phyloP scores from a whole-genome alignment of 2,797 vertebrate species.

The Onychomys leucogaster region DNA sequence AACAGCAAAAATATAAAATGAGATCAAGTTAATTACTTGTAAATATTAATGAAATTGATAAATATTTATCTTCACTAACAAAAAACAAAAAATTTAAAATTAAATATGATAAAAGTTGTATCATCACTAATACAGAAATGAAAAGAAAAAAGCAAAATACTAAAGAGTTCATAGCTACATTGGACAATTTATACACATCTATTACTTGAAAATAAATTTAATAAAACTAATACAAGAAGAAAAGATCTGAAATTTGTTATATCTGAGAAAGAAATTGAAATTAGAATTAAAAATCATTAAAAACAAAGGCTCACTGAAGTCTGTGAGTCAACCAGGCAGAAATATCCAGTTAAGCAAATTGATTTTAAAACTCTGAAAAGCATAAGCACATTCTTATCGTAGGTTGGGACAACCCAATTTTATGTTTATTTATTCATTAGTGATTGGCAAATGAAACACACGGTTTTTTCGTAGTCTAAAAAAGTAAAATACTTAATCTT shows the following conservation, averaged over 20 bases:
- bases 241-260: background rate
- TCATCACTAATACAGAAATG: background rate
- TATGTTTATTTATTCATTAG: background rate
- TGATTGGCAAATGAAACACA: background rate
- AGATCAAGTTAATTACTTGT: background rate
- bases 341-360: background rate
- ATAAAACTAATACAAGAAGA: background rate
- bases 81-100: background rate
- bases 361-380: background rate
- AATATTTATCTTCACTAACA: background rate
- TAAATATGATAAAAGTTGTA: too few relatives aligned
- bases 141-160: background rate
- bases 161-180: background rate
- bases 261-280: background rate
- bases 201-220: background rate
- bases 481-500: background rate
- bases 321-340: background rate
- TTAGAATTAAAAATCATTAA: background rate
- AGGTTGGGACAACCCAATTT: background rate
- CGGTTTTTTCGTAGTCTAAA: background rate
- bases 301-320: background rate
- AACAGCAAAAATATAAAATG: background rate
- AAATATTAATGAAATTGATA: background rate
- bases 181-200: background rate
- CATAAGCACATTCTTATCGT: background rate